Base-by-base conservation (phyloP, 2,888 invertebrate genomes). In the Troglohyphantes excavatus region DNA sequence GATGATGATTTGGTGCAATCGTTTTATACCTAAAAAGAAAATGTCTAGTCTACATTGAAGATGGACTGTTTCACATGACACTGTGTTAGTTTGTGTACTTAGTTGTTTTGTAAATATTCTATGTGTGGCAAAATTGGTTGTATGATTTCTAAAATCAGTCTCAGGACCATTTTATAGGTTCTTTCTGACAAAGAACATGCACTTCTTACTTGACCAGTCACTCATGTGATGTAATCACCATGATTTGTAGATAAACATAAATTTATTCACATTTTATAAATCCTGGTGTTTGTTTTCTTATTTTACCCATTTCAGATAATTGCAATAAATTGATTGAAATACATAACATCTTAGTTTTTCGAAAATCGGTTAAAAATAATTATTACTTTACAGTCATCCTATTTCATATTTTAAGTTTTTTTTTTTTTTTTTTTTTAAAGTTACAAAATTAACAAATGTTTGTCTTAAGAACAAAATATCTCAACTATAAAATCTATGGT, bases 101-200 rank as follows among this genome's bases (percentile, higher is more conserved):
- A 89, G 88, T 72, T 88, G 67, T 61, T 83, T 82, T 89, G 88
- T 89, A 89, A 89, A 89, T 89, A 89, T 89, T 76, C 82, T 89
- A 72, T 82, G 70, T 89, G 88, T 89, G 88, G 59, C 81, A 65
- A 81, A 65, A n/a, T 81, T 88, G 81, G 87, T 88, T 82, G 87
- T 82, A 82, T 83, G 82, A 82, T 89, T 89, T 89, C 82, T 61
- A 89, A 89, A 89, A 70, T 89, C 88, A 82, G 82, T 82, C 88
- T 89, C 88, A 89, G 88, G 88, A 89, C 88, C 72, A 84, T 90
- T 84, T 90, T 90, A 78, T 78, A 90, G 84, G 90, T 90, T 90
- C 90, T 89, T 39, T 89, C 88, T 89, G 82, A 73, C 65, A 79
- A 79, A 90, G 90, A 84, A 84, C 84, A 78, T 73, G 84, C 84